Evolutionary conservation across 2,797 vertebrate genomes (phyloP), one percentile per base, ranked within the genome.

Genomic region (Sebastolobus altivelis): DNA sequence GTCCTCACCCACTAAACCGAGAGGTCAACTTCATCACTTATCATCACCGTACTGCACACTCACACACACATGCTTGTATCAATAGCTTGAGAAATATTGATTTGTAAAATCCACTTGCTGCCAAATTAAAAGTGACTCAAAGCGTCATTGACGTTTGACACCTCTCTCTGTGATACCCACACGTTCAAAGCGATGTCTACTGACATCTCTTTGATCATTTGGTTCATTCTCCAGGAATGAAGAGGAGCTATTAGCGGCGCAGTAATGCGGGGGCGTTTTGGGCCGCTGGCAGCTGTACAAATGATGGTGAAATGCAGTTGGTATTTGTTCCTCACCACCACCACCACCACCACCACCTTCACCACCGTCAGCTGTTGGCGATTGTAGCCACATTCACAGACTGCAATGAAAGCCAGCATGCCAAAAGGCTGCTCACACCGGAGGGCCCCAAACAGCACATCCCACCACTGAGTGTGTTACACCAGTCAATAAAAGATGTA

Each of bases 201-300:
- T 40, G 22, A 76, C 71, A 33, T 65, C 31, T 86, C 73, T 82
- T 75, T 89, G 82, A 90, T 89, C 66, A 54, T 54, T 58, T 83
- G 66, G 31, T 69, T 69, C 52, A 65, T 79, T 88, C 87, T 89
- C 56, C 75, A 80, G 91, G 90, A 93, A 94, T 95, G 90, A 86
- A 88, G 81, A 83, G 40, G 70, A 79, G 88, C 90, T 95, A 95
- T 95, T 94, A 93, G 78, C 70, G 68, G 93, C 88, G 31, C 81
- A 77, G 88, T 55, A 88, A 93, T 92, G 90, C 81, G 82, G 88
- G 77, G 83, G 87, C 20, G 72, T 90, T 88, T 90, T 75, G 76
- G 83, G 68, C 77, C 10, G 35, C 87, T 38, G 87, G 91, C 95
- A 95, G 95, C 94, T 95, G 95, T 91, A 91, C 93, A 93, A 94